These are phyloP conservation scores for Xestia ashworthii DNA, from an alignment of 2,888 invertebrate genomes.

Conservation along the genomic window DNA sequence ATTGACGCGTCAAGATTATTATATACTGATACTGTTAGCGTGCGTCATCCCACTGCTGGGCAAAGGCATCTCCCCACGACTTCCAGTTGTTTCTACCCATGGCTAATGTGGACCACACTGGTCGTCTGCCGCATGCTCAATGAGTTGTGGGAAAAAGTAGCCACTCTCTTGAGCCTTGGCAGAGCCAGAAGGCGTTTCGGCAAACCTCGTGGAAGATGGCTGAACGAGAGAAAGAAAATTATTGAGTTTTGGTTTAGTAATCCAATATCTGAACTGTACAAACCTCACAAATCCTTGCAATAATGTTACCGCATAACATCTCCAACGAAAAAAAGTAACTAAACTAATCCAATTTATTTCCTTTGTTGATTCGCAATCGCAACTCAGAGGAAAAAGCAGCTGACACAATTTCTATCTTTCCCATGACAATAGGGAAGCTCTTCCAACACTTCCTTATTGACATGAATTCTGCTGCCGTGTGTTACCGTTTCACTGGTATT, in stretches of 20 bases:
- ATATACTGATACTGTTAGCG: too few relatives aligned
- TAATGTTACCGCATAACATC: constrained; percentile 9
- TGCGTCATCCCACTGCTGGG: too few relatives aligned
- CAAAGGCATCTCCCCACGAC: too few relatives aligned
- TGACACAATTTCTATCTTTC: constrained; percentile 55
- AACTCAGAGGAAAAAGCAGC: constrained; percentile 44
- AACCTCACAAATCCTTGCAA: constrained; percentile 15
- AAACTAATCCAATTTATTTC: constrained; percentile 52
- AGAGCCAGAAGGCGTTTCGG: too few relatives aligned
- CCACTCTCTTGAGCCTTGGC: too few relatives aligned
- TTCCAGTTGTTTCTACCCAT: too few relatives aligned
- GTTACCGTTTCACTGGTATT: constrained; percentile 34
- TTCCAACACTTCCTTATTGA: constrained; percentile 50
- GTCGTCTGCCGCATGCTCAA: too few relatives aligned
- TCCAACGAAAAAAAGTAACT: constrained; percentile 24
- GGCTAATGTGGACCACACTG: too few relatives aligned
- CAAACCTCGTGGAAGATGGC: too few relatives aligned
- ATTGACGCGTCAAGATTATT: background rate
- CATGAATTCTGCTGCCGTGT: constrained; percentile 32
- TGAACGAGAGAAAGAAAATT: background rate
- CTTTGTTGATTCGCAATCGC: constrained; percentile 54
- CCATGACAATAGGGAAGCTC: constrained; percentile 36
- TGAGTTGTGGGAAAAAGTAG: too few relatives aligned
- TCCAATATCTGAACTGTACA: constrained; percentile 1
- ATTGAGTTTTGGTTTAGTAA: background rate